phyloP scores from a whole-genome alignment of 2,888 invertebrate genomes.

The Petrolisthes cinctipes region DNA sequence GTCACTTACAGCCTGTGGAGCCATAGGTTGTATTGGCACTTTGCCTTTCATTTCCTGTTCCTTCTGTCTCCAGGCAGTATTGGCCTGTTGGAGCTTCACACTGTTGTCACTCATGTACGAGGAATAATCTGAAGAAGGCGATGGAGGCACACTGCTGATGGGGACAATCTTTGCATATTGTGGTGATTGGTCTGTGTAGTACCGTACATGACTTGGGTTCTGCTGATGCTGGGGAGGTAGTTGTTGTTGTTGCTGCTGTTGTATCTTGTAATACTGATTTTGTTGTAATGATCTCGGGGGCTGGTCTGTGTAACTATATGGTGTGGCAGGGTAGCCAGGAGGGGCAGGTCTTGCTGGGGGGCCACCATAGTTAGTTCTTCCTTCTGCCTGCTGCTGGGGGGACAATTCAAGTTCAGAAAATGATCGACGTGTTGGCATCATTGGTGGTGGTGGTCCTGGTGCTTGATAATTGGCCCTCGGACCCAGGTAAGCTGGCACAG shows the following conservation, averaged over 20 bases:
- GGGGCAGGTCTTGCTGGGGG: conserved; percentile 49
- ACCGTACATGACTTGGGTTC: conserved; percentile 12
- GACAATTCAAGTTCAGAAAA: conserved; percentile 57
- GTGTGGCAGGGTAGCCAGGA: conserved; percentile 23
- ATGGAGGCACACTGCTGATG: conserved; percentile 47
- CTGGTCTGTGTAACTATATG: conserved; percentile 48
- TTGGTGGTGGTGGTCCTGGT: conserved; percentile 25
- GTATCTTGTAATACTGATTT: conserved; percentile 17
- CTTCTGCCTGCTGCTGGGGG: conserved; percentile 25
- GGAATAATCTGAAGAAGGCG: conserved; percentile 62
- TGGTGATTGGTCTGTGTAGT: conserved; percentile 49
- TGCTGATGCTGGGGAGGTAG: conserved; percentile 18
- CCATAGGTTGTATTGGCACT: not conserved
- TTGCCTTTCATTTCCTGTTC: conserved; percentile 49
- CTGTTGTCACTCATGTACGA: conserved; percentile 60
- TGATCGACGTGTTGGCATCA: conserved; percentile 47
- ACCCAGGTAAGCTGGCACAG: conserved; percentile 54
- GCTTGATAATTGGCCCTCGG: conserved; percentile 36
- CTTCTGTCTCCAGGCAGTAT: conserved; percentile 45
- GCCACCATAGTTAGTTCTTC: conserved; percentile 8
- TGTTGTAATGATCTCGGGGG: conserved; percentile 40
- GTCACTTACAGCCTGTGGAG: conserved; percentile 33
- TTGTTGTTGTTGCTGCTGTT: conserved; percentile 25
- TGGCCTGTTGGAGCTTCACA: conserved; percentile 49
- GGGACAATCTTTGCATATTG: conserved; percentile 49